Base-by-base conservation (phyloP, 1,140 invertebrate genomes). In the Triops cancriformis region DNA sequence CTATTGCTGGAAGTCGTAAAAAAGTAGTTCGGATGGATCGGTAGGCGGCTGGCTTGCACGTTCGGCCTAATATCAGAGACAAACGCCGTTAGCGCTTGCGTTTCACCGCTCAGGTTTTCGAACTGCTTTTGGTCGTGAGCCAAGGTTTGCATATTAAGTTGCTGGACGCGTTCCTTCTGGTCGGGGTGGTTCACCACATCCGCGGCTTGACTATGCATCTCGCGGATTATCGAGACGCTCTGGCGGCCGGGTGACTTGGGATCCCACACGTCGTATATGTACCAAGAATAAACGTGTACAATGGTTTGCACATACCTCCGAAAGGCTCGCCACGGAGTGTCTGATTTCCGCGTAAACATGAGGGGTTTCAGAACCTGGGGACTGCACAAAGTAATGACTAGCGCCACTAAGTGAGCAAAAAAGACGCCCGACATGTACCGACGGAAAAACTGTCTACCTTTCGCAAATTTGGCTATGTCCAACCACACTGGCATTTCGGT, bases 261-360 rank as follows among this genome's bases (percentile, higher is more conserved):
- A 64, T 64, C 51, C 85, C 85, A 88, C 7, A 92, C 86, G 41
- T 90, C 87, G 73, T 89, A 84, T 14, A 88, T 84, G 80, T 93
- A 93, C 94, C 94, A 96, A 1, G 88, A 82, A 2, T 88, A 83
- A 23, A 91, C 89, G 80, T 94, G 92, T 3, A 90, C 84, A 64
- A 92, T 84, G 0, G 92, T 94, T 1, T 88, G 88, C 1, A 92
- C 82, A 82, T 96, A 96, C 80, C 94, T 87, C 78, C 87, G 89
- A 83, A 93, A 94, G 0, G 94, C 90, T 0, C 87, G 87, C 26
- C 86, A 86, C 0, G 86, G 83, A 5, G 87, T 88, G 37, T 86
- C 87, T 1, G 91, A 92, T 78, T 89, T 88, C 0, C 87, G 85
- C 0, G 92, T 91, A 27, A 89, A 88, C 5, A 90, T 86, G 0